These are phyloP conservation scores for Neria commutata DNA, from an alignment of 2,888 invertebrate genomes.

Conservation along the genomic window DNA sequence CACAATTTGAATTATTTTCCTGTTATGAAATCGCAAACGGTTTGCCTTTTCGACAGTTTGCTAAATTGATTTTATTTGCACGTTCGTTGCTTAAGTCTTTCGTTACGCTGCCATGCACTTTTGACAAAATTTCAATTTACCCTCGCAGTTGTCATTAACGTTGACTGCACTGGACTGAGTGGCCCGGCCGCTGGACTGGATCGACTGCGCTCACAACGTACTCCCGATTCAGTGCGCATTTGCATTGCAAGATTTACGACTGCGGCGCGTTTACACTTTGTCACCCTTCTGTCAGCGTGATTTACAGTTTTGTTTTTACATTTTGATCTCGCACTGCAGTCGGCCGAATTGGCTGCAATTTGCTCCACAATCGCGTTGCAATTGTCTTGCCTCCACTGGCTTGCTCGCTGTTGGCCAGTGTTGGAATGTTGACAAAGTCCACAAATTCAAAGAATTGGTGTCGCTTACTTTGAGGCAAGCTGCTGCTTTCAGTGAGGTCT, in stretches of 20 bases:
- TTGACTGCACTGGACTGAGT: too few relatives aligned
- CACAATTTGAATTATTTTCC: too few relatives aligned
- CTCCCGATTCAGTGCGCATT: constrained; percentile 45
- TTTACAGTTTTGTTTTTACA: constrained; percentile 39
- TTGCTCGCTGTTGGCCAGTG: too few relatives aligned
- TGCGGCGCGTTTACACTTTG: constrained; percentile 57
- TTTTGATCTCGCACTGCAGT: too few relatives aligned
- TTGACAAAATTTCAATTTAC: constrained; percentile 6
- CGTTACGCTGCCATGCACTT: not conserved
- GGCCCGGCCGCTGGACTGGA: not conserved
- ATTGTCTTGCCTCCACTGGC: constrained; percentile 33
- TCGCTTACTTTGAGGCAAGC: too few relatives aligned
- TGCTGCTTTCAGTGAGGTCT: too few relatives aligned
- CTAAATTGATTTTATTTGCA: constrained; percentile 16
- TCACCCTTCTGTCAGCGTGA: constrained; percentile 59
- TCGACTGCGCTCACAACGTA: not conserved
- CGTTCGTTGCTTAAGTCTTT: not conserved
- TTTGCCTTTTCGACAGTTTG: constrained; percentile 3
- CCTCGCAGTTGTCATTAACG: not conserved
- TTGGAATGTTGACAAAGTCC: constrained; percentile 1
- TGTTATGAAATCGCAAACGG: too few relatives aligned
- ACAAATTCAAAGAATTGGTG: too few relatives aligned
- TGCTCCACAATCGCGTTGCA: constrained; percentile 39
- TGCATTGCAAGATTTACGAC: constrained; percentile 47
- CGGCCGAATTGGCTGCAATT: too few relatives aligned